These are phyloP conservation scores for Steinernema khuongi DNA, from an alignment of 1,140 invertebrate genomes.

Conservation along the genomic window DNA sequence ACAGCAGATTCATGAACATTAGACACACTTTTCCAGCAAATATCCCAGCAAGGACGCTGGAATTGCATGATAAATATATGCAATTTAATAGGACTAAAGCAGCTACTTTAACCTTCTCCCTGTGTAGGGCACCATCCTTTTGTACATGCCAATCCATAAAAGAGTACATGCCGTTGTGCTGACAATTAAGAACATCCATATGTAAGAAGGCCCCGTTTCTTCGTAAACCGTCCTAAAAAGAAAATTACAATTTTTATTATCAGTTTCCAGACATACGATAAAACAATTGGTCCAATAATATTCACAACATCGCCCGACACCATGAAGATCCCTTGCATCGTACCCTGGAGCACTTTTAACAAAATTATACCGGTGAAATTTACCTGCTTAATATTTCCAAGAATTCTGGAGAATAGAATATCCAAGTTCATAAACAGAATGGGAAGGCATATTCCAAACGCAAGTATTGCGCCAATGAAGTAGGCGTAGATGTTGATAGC, in stretches of 20 bases:
- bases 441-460: background rate
- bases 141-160: background rate
- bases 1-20: too few relatives aligned
- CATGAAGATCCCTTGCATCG: slow-evolving; percentile 8
- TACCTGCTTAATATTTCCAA: slow-evolving; percentile 3
- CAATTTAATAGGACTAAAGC: too few relatives aligned
- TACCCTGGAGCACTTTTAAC: background rate
- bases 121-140: background rate
- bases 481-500: background rate
- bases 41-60: too few relatives aligned
- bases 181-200: background rate
- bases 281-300: background rate
- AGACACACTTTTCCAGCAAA: too few relatives aligned
- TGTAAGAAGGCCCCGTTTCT: background rate
- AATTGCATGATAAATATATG: too few relatives aligned
- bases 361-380: background rate
- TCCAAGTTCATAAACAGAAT: background rate
- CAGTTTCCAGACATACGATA: background rate
- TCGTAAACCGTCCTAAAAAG: background rate
- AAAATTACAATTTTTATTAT: background rate
- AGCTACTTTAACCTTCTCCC: background rate
- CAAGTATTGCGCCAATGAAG: background rate
- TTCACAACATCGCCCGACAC: background rate
- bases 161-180: background rate
- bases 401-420: background rate